These are phyloP conservation scores for Dryoscopus gambensis DNA, from an alignment of 2,113 vertebrate genomes.

Conservation along the genomic window DNA sequence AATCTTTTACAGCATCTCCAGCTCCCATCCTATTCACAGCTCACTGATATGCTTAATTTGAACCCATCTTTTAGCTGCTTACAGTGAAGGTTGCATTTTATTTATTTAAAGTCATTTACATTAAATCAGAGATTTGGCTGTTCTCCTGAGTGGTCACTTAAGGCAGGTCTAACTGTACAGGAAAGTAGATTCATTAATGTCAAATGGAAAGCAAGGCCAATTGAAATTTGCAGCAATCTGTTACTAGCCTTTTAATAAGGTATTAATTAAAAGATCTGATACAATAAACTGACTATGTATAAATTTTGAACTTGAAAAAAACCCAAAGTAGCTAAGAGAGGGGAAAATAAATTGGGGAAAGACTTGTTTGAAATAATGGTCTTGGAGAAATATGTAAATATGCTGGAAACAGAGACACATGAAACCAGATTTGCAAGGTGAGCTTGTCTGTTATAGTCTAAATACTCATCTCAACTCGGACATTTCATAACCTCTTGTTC, in stretches of 20 bases:
- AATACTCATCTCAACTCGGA: neutral
- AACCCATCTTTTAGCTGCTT: neutral
- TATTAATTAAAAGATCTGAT: neutral
- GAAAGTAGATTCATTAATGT: neutral
- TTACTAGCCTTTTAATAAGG: neutral
- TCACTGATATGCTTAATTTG: neutral
- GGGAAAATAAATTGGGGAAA: neutral
- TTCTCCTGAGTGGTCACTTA: neutral
- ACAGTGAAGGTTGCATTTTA: neutral
- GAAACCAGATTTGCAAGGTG: neutral
- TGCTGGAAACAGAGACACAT: neutral
- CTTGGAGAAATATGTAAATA: neutral
- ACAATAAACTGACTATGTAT: neutral
- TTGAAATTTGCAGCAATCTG: conserved; percentile 10
- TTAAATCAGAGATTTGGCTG: neutral
- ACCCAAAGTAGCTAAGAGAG: neutral
- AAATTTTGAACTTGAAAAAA: neutral
- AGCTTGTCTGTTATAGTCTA: neutral
- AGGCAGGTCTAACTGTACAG: neutral
- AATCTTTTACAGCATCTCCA: neutral
- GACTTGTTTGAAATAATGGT: neutral
- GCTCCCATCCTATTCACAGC: neutral
- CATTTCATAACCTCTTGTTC: neutral
- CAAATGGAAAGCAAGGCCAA: neutral
- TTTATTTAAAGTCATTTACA: neutral